Base-by-base conservation (phyloP, 1,140 invertebrate species). In the Lucilia cuprina region DNA sequence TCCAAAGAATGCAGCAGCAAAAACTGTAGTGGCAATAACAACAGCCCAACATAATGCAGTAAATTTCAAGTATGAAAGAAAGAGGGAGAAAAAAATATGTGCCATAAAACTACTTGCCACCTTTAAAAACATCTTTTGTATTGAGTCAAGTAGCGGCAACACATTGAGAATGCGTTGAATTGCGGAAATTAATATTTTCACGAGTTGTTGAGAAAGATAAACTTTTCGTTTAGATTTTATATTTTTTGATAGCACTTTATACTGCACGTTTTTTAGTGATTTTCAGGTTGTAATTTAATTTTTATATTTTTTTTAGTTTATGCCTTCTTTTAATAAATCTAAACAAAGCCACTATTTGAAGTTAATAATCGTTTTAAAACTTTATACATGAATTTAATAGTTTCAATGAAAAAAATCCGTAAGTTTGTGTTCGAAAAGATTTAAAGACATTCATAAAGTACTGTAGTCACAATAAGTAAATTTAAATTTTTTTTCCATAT, bases 361-460 rank as follows among this genome's bases (percentile, higher is more conserved):
- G n/a, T 70, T 70, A 70, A 70, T n/a, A 21, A n/a, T n/a, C 65
- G 19, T 70, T 70, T 60, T 70, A 5, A 2, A 70, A 25, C 65
- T 19, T 70, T 8, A 70, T 55, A n/a, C 13, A 0, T 55, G 10
- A 55, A 55, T 55, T 55, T 13, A 55, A 55, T 55, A 55, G 50
- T 55, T 55, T 55, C 17, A 7, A 55, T 55, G 17, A 12, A 55
- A 55, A 55, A 55, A 5, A 12, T 55, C 50, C 4, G 50, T 14
- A 55, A 0, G 65, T 70, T 70, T 60, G 55, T 60, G 13, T 41
- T 30, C 3, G 25, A 10, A 41, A 80, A 49, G 12, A 49, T 50
- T 80, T 49, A 80, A 80, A 80, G 41, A 80, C 25, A 50, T 47
- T 80, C 77, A 80, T 80, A 49, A 80, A 49, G 77, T 80, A 78